Evolutionary conservation across 2,888 invertebrate species (phyloP), one percentile per base, ranked within the genome.

Genomic region (Tanytarsus gracilentus): DNA sequence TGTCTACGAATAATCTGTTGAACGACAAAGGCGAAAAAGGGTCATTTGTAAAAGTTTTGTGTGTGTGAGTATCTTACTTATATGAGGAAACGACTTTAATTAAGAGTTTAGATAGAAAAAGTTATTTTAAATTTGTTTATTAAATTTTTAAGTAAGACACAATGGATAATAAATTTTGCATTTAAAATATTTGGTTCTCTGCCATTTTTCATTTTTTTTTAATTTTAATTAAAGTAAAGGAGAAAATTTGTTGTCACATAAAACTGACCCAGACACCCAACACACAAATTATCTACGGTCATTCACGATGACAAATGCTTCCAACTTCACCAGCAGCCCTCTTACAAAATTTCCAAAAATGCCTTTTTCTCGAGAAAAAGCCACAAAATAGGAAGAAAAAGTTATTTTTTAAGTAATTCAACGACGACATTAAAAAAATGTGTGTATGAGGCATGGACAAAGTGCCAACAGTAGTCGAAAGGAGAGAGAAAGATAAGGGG

Each of bases 41-140:
- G 53, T 53, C 53, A 53, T 53, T 53, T 53, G 36, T 53, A 30
- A 53, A 36, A 53, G n/a, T n/a, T n/a, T n/a, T n/a, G n/a, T n/a
- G n/a, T n/a, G n/a, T n/a, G n/a, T n/a, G n/a, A n/a, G n/a, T n/a
- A n/a, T n/a, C n/a, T n/a, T n/a, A n/a, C n/a, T n/a, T n/a, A n/a
- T n/a, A n/a, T n/a, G n/a, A n/a, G n/a, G n/a, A n/a, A n/a, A n/a
- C n/a, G n/a, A n/a, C n/a, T n/a, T n/a, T n/a, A n/a, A n/a, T n/a
- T n/a, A n/a, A n/a, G n/a, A n/a, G n/a, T n/a, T n/a, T n/a, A n/a
- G n/a, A n/a, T n/a, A n/a, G n/a, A n/a, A n/a, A n/a, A n/a, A n/a
- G n/a, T n/a, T n/a, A n/a, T n/a, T n/a, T n/a, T n/a, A n/a, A n/a
- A n/a, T n/a, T n/a, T n/a, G n/a, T n/a, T n/a, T n/a, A n/a, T n/a